A percentile compares a stretch with the other conserved stretches of the same genome.
phyloP scores from a whole-genome alignment of 2,888 invertebrate species.

The Chymomyza fuscimana region DNA sequence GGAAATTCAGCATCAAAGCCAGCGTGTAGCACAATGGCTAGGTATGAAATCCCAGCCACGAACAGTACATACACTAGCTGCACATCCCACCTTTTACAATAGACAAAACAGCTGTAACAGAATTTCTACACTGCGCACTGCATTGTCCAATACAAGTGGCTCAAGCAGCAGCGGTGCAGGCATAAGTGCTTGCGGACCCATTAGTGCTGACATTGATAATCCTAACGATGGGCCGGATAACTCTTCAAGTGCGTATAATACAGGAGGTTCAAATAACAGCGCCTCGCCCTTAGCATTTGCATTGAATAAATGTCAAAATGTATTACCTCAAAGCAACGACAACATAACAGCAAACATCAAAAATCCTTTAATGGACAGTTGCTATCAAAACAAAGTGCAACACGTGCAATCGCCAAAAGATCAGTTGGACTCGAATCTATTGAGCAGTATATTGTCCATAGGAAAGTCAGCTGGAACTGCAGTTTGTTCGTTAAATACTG shows the following conservation, averaged over 20 bases:
- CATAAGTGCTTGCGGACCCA: slow-evolving; percentile 29
- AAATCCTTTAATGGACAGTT: slow-evolving; percentile 6
- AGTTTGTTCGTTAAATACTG: slow-evolving; percentile 33
- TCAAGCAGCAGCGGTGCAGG: slow-evolving; percentile 63
- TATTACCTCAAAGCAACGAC: slow-evolving; percentile 27
- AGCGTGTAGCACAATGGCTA: slow-evolving; percentile 77
- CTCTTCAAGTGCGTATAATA: slow-evolving; percentile 87
- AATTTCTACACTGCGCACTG: slow-evolving; percentile 64
- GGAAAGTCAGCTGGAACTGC: slow-evolving; percentile 44
- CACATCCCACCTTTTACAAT: slow-evolving; percentile 24
- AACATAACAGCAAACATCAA: slow-evolving; percentile 12
- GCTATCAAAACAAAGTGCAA: slow-evolving; percentile 10
- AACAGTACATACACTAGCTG: slow-evolving; percentile 40
- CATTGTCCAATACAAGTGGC: slow-evolving; percentile 65
- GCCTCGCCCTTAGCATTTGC: slow-evolving; percentile 81
- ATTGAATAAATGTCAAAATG: slow-evolving; percentile 69
- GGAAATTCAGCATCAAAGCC: slow-evolving; percentile 70
- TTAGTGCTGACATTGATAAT: slow-evolving; percentile 29
- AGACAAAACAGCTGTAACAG: slow-evolving; percentile 41
- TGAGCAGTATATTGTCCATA: slow-evolving; percentile 46
- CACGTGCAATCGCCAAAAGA: slow-evolving; percentile 39
- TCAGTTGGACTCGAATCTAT: slow-evolving; percentile 36
- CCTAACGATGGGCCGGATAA: slow-evolving; percentile 82
- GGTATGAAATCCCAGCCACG: slow-evolving; percentile 63
- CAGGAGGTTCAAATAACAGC: slow-evolving; percentile 88